Evolutionary conservation across 1,140 invertebrate genomes (phyloP).

Genomic region (Stegodyphus mimosarum): DNA sequence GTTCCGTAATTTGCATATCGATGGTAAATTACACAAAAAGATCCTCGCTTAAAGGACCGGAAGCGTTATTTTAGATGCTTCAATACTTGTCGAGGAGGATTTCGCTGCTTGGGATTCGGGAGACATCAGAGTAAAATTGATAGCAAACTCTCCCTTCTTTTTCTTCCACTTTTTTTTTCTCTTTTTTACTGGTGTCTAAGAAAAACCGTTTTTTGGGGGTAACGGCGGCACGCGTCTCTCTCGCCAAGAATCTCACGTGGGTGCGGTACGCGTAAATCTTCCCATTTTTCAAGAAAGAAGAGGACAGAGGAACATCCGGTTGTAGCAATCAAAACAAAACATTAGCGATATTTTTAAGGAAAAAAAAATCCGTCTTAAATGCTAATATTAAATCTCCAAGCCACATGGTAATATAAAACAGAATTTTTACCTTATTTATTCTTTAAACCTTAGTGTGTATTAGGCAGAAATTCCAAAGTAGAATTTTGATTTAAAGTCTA

Average conservation of each 20-base stretch:
- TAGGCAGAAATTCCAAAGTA: no score
- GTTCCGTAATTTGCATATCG: conserved; percentile 51
- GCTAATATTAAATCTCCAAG: no score
- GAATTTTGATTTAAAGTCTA: no score
- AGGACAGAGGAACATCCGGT: neutral
- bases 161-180: neutral
- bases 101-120: conserved; percentile 1
- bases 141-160: conserved; percentile 37
- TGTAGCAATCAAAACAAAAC: no score
- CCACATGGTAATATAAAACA: no score
- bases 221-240: conserved; percentile 32
- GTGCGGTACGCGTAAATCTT: conserved; percentile 42
- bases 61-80: conserved; percentile 13
- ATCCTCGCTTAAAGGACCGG: conserved; percentile 25
- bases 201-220: conserved; percentile 11
- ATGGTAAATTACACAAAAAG: conserved; percentile 34
- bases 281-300: neutral
- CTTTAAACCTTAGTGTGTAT: no score
- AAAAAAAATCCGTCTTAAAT: no score
- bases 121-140: conserved; percentile 29
- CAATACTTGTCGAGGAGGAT: neutral
- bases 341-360: no score
- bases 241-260: neutral
- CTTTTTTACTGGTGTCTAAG: neutral
- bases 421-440: no score